A percentile compares a stretch with the other conserved stretches of the same genome.
These are phyloP conservation scores for Drosophila jambulina DNA, from an alignment of 1,140 invertebrate species.

Conservation along the genomic window DNA sequence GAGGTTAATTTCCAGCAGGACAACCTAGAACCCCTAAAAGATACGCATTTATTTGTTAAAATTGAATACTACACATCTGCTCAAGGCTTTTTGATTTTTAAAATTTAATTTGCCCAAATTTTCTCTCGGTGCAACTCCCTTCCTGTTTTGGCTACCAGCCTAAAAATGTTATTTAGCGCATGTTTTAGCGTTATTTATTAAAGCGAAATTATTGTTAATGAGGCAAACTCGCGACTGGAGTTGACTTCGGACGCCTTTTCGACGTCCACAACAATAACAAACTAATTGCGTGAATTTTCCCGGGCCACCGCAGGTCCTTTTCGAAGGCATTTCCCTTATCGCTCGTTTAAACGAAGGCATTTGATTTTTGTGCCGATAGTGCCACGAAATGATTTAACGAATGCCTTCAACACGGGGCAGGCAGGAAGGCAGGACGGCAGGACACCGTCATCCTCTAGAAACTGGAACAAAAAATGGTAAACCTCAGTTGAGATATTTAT, in stretches of 20 bases:
- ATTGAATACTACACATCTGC: too few relatives aligned
- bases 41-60: too few relatives aligned
- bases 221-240: constrained; percentile 49
- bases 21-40: too few relatives aligned
- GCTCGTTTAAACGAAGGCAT: constrained; percentile 83
- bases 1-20: neutral
- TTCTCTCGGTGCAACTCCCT: constrained; percentile 2
- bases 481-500: constrained; percentile 67
- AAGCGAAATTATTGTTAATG: constrained; percentile 83
- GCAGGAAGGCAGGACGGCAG: neutral
- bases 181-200: constrained; percentile 84
- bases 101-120: neutral
- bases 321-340: constrained; percentile 56
- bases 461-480: constrained; percentile 65
- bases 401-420: constrained; percentile 31
- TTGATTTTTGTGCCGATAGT: constrained; percentile 81
- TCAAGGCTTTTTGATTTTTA: neutral
- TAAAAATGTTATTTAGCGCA: constrained; percentile 83
- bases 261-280: constrained; percentile 67
- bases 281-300: constrained; percentile 78
- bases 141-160: constrained; percentile 27
- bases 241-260: constrained; percentile 75
- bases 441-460: constrained; percentile 38
- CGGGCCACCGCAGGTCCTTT: constrained; percentile 52
- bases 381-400: constrained; percentile 77